phyloP scores from a whole-genome alignment of 2,797 vertebrate species.

The Melanotaenia parkinsoni region DNA sequence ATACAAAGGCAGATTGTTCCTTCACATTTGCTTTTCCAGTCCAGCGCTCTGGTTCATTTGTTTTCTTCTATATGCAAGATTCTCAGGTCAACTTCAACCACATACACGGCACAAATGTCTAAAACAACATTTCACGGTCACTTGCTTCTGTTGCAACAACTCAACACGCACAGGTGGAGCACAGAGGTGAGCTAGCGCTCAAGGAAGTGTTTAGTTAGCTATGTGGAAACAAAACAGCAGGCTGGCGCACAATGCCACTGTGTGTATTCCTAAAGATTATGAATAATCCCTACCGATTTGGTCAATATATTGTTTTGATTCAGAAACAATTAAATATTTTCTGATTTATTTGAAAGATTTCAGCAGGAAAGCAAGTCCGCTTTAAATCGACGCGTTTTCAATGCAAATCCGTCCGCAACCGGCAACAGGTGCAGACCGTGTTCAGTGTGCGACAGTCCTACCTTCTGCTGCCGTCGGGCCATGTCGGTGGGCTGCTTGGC shows the following conservation, averaged over 20 bases:
- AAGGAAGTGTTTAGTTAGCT: neutral
- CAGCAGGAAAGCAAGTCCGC: neutral
- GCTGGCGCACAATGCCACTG: too few species aligned
- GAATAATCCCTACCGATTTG: neutral
- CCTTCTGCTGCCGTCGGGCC: slow-evolving; percentile 96
- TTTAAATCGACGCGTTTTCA: neutral
- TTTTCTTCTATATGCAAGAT: neutral
- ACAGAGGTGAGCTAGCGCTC: neutral
- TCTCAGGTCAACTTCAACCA: too few species aligned
- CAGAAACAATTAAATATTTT: neutral
- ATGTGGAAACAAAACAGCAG: neutral
- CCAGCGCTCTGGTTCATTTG: neutral
- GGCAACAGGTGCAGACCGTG: slow-evolving; percentile 49
- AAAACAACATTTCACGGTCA: neutral
- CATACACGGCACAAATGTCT: neutral
- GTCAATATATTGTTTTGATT: neutral
- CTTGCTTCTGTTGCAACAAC: neutral
- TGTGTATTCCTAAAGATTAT: neutral
- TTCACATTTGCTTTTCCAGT: neutral
- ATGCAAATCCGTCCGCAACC: accelerated
- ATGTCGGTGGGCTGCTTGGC: slow-evolving; percentile 98
- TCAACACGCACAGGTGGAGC: neutral
- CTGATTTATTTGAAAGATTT: neutral
- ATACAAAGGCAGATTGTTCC: neutral
- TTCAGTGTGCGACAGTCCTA: slow-evolving; percentile 71